Conservation (phyloP, 2,888 invertebrate genomes). For the Mythimna ferrago region DNA sequence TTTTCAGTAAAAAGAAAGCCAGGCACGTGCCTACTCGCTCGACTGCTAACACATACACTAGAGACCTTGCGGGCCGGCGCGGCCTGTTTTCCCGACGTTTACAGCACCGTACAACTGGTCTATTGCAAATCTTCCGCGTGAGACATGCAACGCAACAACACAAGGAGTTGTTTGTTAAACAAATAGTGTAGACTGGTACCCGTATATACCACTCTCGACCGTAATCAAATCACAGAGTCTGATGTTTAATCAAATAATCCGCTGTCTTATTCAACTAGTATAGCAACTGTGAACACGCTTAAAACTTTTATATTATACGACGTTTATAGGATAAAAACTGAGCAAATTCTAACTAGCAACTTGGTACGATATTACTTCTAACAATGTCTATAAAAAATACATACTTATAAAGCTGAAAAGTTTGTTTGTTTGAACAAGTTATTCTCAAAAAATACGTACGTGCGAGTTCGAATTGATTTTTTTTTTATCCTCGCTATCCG, state of each 20-base stretch:
- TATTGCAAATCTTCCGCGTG: conserved; percentile 72
- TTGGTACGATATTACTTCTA: not conserved
- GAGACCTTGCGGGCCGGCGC: conserved; percentile 68
- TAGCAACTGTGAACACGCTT: not conserved
- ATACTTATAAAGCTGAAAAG: no score
- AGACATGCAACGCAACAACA: conserved; percentile 54
- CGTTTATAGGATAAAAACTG: not conserved
- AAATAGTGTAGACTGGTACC: conserved; percentile 23
- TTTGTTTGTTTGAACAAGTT: no score
- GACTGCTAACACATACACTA: conserved; percentile 15
- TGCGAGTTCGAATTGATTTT: no score
- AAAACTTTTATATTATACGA: conserved; percentile 7
- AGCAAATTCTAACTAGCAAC: not conserved
- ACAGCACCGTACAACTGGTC: conserved; percentile 59
- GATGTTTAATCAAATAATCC: conserved; percentile 12
- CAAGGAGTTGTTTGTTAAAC: conserved; percentile 54
- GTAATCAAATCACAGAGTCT: conserved; percentile 1
- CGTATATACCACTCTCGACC: not conserved
- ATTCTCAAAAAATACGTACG: no score
- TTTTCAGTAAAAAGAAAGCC: conserved; percentile 40
- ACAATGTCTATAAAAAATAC: not conserved
- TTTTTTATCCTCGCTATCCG: no score
- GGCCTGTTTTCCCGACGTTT: conserved; percentile 70
- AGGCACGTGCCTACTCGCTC: conserved; percentile 23
- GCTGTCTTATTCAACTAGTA: not conserved